Evolutionary conservation across 2,888 invertebrate genomes (phyloP).

Genomic region (Clanis bilineata): DNA sequence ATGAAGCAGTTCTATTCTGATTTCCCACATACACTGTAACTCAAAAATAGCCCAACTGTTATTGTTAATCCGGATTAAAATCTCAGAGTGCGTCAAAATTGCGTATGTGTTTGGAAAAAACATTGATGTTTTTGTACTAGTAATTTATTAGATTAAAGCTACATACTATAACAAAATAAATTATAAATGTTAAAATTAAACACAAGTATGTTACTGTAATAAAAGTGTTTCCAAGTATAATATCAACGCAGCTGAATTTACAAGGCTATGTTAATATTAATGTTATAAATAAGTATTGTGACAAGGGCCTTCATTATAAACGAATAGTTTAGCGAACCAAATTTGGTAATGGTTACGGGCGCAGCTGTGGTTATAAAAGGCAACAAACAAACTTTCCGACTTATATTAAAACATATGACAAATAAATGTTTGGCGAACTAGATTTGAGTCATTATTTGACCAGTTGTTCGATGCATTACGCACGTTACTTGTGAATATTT

Average conservation of each 20-base stretch:
- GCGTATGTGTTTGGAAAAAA: too few species aligned
- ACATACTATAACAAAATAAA: too few species aligned
- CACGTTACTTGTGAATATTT: background rate
- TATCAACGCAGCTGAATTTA: background rate
- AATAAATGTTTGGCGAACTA: background rate
- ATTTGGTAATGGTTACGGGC: background rate
- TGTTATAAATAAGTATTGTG: background rate
- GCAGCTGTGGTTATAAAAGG: background rate
- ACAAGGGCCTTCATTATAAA: background rate
- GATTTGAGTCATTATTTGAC: background rate
- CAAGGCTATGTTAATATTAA: background rate
- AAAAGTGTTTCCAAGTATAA: too few species aligned
- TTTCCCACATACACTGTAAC: too few species aligned
- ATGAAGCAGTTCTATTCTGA: background rate
- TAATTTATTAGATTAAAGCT: too few species aligned
- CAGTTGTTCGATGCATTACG: too few species aligned
- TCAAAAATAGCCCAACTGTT: too few species aligned
- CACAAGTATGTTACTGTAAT: too few species aligned
- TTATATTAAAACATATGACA: background rate
- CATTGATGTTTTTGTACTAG: too few species aligned
- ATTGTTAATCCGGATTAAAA: too few species aligned
- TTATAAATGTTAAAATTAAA: too few species aligned
- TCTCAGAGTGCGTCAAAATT: too few species aligned
- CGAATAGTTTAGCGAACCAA: background rate
- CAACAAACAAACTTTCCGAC: background rate